phyloP scores from a whole-genome alignment of 1,140 invertebrate species.

The Cyphomyrmex costatus region DNA sequence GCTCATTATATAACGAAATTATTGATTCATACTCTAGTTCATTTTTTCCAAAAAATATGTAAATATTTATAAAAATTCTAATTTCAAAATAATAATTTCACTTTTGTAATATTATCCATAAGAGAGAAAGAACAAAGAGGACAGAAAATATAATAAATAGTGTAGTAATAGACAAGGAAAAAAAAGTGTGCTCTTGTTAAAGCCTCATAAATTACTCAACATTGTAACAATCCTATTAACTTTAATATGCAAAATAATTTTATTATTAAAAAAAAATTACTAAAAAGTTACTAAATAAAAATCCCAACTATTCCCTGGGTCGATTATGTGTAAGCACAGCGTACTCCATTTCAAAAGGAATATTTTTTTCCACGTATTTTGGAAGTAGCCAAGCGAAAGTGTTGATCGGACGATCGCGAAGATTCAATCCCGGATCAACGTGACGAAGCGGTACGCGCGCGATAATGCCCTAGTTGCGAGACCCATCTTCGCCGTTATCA shows the following conservation, averaged over 20 bases:
- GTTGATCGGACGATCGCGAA: conserved; percentile 34
- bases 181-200: not conserved
- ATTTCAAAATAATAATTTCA: not conserved
- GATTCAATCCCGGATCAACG: conserved; percentile 21
- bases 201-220: not conserved
- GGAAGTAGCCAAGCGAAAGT: conserved; percentile 35
- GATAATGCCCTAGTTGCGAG: conserved; percentile 26
- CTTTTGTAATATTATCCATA: not conserved
- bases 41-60: not conserved
- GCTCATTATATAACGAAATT: not conserved
- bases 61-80: not conserved
- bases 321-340: not conserved
- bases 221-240: not conserved
- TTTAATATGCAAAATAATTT: not conserved
- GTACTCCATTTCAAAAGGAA: not conserved
- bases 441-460: conserved; percentile 47
- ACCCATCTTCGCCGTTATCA: conserved; percentile 40
- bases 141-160: not conserved
- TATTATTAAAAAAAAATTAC: not conserved
- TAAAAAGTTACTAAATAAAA: not conserved
- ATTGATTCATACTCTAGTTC: not conserved
- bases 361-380: not conserved
- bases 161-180: not conserved
- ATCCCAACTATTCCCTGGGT: not conserved
- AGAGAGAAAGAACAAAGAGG: not conserved